These are phyloP conservation scores for Listrodromus nycthemerus DNA, from an alignment of 2,888 invertebrate species.

Conservation along the genomic window DNA sequence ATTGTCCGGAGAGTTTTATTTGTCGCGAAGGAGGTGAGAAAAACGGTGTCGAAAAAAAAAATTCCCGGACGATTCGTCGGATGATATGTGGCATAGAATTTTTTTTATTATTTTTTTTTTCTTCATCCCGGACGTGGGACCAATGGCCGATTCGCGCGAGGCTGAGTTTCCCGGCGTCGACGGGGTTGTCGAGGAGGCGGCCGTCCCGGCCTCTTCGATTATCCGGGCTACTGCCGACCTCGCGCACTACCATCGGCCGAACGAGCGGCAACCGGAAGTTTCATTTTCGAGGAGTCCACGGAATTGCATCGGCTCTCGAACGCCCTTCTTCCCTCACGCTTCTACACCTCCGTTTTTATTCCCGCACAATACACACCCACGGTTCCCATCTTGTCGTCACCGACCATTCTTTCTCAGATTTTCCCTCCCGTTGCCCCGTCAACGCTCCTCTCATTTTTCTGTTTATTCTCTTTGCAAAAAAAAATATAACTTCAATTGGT, in stretches of 20 bases:
- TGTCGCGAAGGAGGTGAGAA: constrained; percentile 34
- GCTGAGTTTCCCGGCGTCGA: constrained; percentile 36
- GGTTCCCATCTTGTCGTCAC: background rate
- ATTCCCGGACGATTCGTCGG: background rate
- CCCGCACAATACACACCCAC: constrained; percentile 5
- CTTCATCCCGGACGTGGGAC: constrained; percentile 62
- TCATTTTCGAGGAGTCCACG: constrained; percentile 62
- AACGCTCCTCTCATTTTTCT: constrained; percentile 36
- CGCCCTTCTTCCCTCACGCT: constrained; percentile 54
- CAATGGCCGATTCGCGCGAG: constrained; percentile 60
- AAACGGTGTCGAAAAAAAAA: background rate
- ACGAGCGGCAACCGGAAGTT: constrained; percentile 50
- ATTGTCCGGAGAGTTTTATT: constrained; percentile 34
- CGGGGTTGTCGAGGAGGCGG: background rate
- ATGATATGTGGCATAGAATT: background rate
- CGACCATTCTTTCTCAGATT: constrained; percentile 8
- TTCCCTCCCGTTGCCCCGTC: background rate
- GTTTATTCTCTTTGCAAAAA: constrained; percentile 21
- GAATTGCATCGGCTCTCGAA: constrained; percentile 59
- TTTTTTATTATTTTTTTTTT: constrained; percentile 7
- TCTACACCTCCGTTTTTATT: background rate
- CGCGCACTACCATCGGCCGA: constrained; percentile 21
- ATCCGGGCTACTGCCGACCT: constrained; percentile 39
- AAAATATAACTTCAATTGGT: constrained; percentile 11
- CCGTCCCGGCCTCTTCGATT: constrained; percentile 37